Base-by-base conservation (phyloP, 2,113 vertebrate species). In the Polypterus bichir region DNA sequence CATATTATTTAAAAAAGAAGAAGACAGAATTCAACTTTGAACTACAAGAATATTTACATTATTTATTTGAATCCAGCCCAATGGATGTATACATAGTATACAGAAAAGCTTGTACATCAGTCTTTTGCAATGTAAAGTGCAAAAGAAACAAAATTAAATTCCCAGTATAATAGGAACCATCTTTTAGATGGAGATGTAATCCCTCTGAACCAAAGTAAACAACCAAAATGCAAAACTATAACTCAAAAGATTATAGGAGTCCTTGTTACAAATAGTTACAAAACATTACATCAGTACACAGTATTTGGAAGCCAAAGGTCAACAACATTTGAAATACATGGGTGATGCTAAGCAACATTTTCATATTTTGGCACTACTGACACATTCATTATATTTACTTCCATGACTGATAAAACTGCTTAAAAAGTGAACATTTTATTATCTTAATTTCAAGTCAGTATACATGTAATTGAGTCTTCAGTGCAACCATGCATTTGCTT, bases 1-100 rank as follows among this genome's bases (percentile, higher is more conserved):
- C 72, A 75, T 70, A 80, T 73, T 76, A 78, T 76, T 75, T 72
- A 74, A 75, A 77, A 67, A 59, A 54, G 10, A 63, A 52, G 61
- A 59, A 66, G 54, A 27, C 27, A 27, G 27, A 27, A 27, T 27
- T 59, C 64, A 68, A 48, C 44, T 69, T 61, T 65, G 65, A 48
- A 44, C 66, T 72, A 66, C 64, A 66, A 64, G 66, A 59, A 62
- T 85, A 86, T 85, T 78, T 82, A 84, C 81, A 84, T 68, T 58
- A 64, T 65, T 76, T 76, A 69, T 74, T 81, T 79, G 74, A 76
- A 81, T 77, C 82, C 75, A 84, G 78, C 78, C 77, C 74, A 77
- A 78, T 79, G 72, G 69, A 81, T 82, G 83, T 88, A 88, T 86
- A 88, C 86, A 88, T 80, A 77, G 86, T 83, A 88, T 88, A 88